These are phyloP conservation scores for Hecatera dysodea DNA, from an alignment of 2,888 invertebrate species.

Conservation along the genomic window DNA sequence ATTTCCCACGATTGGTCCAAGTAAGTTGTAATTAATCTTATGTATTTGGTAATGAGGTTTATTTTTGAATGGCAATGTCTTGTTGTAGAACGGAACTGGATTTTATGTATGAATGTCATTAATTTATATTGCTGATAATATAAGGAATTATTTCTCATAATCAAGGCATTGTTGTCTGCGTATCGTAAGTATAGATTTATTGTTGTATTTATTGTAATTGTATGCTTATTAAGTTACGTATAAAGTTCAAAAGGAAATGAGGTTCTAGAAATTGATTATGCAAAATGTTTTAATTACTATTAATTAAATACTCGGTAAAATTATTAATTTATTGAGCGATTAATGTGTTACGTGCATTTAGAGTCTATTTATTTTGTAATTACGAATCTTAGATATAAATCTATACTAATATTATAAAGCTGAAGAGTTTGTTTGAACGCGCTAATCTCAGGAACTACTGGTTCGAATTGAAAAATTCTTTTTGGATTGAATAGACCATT, in stretches of 20 bases:
- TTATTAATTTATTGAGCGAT: conserved; percentile 8
- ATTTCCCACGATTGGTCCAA: conserved; percentile 67
- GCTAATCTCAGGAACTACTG: too few species aligned
- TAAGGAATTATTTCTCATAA: conserved; percentile 7
- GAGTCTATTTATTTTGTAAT: too few species aligned
- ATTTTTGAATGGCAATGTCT: conserved; percentile 35
- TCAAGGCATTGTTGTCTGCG: conserved; percentile 16
- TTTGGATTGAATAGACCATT: too few species aligned
- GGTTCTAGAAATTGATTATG: conserved; percentile 27
- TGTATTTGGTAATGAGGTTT: not conserved
- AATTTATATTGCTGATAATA: conserved; percentile 17
- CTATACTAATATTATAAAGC: not conserved
- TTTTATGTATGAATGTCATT: conserved; percentile 25
- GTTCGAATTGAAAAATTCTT: too few species aligned
- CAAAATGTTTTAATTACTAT: conserved; percentile 20
- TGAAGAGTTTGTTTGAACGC: too few species aligned
- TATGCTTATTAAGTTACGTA: conserved; percentile 37
- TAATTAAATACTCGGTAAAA: conserved; percentile 5
- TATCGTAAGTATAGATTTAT: conserved; percentile 10
- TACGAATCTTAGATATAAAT: too few species aligned
- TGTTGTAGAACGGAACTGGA: not conserved
- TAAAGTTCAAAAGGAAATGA: conserved; percentile 28
- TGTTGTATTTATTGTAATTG: conserved; percentile 29
- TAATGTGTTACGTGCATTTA: not conserved
- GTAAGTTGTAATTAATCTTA: conserved; percentile 34